phyloP scores from a whole-genome alignment of 2,888 invertebrate genomes.

The Maniola hyperantus region DNA sequence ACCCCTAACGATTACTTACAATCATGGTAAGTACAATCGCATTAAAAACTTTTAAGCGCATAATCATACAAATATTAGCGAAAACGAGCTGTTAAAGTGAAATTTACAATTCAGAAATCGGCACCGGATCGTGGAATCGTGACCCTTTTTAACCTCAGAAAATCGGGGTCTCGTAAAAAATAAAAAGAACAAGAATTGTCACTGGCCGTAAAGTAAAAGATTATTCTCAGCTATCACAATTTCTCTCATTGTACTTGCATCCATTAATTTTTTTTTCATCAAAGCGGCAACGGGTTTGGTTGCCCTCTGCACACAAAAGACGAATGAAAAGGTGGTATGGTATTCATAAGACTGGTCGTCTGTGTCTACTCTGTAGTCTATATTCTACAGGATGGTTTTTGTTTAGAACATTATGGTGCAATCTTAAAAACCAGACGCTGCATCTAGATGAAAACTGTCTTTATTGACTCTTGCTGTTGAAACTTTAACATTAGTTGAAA shows the following conservation, averaged over 20 bases:
- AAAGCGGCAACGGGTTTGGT: slow-evolving; percentile 71
- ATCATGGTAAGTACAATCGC: slow-evolving; percentile 16
- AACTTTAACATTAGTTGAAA: neutral
- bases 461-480: neutral
- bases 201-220: slow-evolving; percentile 69
- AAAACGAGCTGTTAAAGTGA: slow-evolving; percentile 39
- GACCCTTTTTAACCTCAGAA: slow-evolving; percentile 71
- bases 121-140: slow-evolving; percentile 54
- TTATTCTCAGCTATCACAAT: slow-evolving; percentile 81
- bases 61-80: slow-evolving; percentile 31
- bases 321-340: slow-evolving; percentile 70
- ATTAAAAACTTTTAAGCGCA: slow-evolving; percentile 20
- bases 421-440: neutral
- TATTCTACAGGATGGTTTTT: slow-evolving; percentile 15
- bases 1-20: slow-evolving; percentile 27
- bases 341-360: slow-evolving; percentile 64
- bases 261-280: slow-evolving; percentile 71
- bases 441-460: neutral
- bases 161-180: slow-evolving; percentile 62
- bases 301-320: slow-evolving; percentile 67
- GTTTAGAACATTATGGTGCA: neutral
- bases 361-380: slow-evolving; percentile 45
- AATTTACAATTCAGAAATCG: slow-evolving; percentile 68
- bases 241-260: slow-evolving; percentile 75
- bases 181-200: slow-evolving; percentile 68